Percentiles rank a stretch among this genome's conserved stretches.
Conservation (phyloP, 2,797 vertebrate genomes). For the Yasuhikotakia modesta region DNA sequence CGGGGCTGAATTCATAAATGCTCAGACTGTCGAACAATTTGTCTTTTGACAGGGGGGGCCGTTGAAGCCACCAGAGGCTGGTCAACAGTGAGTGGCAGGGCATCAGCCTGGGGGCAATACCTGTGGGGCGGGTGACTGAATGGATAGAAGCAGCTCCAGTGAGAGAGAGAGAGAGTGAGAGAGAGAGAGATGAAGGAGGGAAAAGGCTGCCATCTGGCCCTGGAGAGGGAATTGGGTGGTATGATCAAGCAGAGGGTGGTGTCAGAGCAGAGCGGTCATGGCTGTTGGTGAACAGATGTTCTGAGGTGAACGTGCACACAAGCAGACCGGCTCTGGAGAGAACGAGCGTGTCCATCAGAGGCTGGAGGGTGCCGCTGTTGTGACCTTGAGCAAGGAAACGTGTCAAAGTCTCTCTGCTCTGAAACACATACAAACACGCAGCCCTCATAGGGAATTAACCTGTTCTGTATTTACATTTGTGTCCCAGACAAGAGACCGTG, state of each 20-base stretch:
- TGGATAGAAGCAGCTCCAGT: slow-evolving; percentile 52
- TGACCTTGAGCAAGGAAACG: slow-evolving; percentile 93
- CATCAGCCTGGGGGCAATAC: slow-evolving; percentile 84
- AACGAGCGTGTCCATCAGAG: slow-evolving; percentile 91
- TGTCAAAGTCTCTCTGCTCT: slow-evolving; percentile 70
- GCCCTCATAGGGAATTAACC: slow-evolving; percentile 47
- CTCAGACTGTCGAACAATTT: slow-evolving; percentile 83
- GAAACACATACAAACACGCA: slow-evolving; percentile 46
- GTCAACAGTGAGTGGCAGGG: slow-evolving; percentile 78
- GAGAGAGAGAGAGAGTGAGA: slow-evolving; percentile 25
- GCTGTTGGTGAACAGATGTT: slow-evolving; percentile 99
- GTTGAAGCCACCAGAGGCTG: slow-evolving; percentile 80
- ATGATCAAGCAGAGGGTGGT: slow-evolving; percentile 82
- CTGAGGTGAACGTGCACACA: slow-evolving; percentile 86
- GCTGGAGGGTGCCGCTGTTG: slow-evolving; percentile 86
- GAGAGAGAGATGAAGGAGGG: slow-evolving; percentile 63
- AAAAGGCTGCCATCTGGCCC: slow-evolving; percentile 89
- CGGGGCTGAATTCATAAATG: slow-evolving; percentile 87
- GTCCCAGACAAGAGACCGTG: slow-evolving; percentile 22
- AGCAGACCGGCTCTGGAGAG: slow-evolving; percentile 90
- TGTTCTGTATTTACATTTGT: slow-evolving; percentile 43
- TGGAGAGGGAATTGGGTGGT: slow-evolving; percentile 89
- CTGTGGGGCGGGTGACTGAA: slow-evolving; percentile 80
- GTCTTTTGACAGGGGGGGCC: slow-evolving; percentile 94
- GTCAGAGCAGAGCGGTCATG: slow-evolving; percentile 95